Base-by-base conservation (phyloP, 2,113 vertebrate species). In the Ameiurus melas region DNA sequence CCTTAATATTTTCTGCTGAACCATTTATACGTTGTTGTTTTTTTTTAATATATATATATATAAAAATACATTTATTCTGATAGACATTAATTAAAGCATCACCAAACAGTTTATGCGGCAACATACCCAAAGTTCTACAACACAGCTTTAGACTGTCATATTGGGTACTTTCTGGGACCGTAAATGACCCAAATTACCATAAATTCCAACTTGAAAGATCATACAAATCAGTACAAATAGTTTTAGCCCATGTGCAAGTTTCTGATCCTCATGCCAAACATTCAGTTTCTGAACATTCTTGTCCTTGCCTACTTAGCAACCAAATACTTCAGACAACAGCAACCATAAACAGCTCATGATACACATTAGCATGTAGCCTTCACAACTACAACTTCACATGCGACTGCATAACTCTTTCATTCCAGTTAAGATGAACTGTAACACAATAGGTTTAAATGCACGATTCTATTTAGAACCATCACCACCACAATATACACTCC, bases 231-330 rank as follows among this genome's bases (percentile, higher is more conserved):
- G 64, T 36, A 68, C 87, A 85, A 86, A 90, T 64, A 87, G 87
- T 85, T 86, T 83, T 87, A 84, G 71, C 60, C 73, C 62, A 68
- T 77, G 85, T 83, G 78, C 58, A 57, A 88, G 58, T 30, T 92
- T 91, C 88, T 92, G 92, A 92, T 86, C 90, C 87, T 81, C 58
- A 60, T 84, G 87, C 83, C 86, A 91, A 91, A 89, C 85, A 90
- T 90, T 90, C 85, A 71, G 87, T 91, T 91, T 91, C 87, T 89
- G 88, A 80, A 85, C 86, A 92, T 90, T 92, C 88, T 88, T 89
- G 58, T 57, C 66, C 58, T 36, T 25, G 62, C 57, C 87, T 90
- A 91, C 92, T 83, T 91, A 91, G 92, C 92, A 92, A 92, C 92
- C 79, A 86, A 90, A 92, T 89, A 71, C 87, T 84, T 90, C 86